A percentile compares a stretch with the other conserved stretches of the same genome.
Conservation (phyloP, 2,888 invertebrate genomes). For the Anodontia alba region DNA sequence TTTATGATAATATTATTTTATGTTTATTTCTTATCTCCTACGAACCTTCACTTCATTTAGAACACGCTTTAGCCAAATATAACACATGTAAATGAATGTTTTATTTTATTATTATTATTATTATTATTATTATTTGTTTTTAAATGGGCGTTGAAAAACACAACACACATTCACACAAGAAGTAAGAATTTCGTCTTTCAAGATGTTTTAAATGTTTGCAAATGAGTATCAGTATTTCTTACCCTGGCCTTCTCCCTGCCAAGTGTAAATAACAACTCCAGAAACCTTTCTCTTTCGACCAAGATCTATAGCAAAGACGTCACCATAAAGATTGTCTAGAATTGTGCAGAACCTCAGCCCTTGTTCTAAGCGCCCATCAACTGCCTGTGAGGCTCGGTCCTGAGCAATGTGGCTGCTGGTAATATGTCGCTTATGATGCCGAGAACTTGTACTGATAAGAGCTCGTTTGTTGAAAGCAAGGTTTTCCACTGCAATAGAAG, state of each 20-base stretch:
- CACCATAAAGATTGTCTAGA: slow-evolving; percentile 86
- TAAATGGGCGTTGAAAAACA: no score
- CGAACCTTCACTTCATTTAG: no score
- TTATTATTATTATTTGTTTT: no score
- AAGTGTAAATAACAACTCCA: slow-evolving; percentile 86
- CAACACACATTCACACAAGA: no score
- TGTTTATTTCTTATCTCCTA: no score
- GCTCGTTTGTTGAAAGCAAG: slow-evolving; percentile 86
- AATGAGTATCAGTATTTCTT: slow-evolving; percentile 15
- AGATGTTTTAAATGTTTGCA: no score
- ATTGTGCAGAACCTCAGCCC: slow-evolving; percentile 86
- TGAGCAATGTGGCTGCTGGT: slow-evolving; percentile 74
- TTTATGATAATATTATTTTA: no score
- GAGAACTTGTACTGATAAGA: slow-evolving; percentile 85
- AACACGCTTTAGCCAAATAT: no score
- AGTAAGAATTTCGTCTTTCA: no score
- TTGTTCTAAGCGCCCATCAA: slow-evolving; percentile 85
- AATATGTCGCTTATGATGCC: slow-evolving; percentile 85
- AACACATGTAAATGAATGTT: no score
- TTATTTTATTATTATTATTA: no score
- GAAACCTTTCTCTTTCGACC: slow-evolving; percentile 84
- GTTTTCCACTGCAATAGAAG: slow-evolving; percentile 85
- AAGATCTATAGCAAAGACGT: slow-evolving; percentile 86
- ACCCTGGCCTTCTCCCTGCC: slow-evolving; percentile 86
- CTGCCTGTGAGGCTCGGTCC: slow-evolving; percentile 85